phyloP scores from a whole-genome alignment of 2,113 vertebrate species.

The Macquaria ambigua region DNA sequence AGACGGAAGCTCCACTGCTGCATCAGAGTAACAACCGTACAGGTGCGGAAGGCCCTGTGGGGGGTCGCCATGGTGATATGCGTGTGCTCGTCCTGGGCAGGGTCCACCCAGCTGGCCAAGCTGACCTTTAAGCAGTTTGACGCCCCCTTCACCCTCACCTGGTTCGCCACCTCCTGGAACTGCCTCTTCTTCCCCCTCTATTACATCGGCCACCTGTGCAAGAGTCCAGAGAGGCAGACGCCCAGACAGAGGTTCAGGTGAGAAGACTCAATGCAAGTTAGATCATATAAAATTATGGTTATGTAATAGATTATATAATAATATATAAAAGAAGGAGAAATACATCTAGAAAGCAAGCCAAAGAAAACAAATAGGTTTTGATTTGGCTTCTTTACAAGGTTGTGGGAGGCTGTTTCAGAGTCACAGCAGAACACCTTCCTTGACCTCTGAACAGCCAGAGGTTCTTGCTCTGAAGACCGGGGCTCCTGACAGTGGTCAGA shows the following conservation, averaged over 20 bases:
- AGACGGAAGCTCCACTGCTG: slow-evolving; percentile 83
- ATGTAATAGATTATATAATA: too few species aligned
- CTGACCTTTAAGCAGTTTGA: slow-evolving; percentile 92
- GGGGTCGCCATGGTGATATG: slow-evolving; percentile 91
- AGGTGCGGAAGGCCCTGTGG: slow-evolving; percentile 90
- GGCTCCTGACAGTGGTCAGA: not conserved
- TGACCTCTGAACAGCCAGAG: not conserved
- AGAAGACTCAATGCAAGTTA: slow-evolving; percentile 42
- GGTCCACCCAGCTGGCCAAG: slow-evolving; percentile 94
- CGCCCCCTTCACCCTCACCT: slow-evolving; percentile 95
- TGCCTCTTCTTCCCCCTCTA: slow-evolving; percentile 96
- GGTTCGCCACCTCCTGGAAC: slow-evolving; percentile 98
- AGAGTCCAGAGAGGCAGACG: slow-evolving; percentile 92
- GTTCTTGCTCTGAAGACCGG: not conserved
- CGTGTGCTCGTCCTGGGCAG: slow-evolving; percentile 95
- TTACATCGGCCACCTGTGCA: slow-evolving; percentile 92
- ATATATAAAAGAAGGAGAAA: not conserved
- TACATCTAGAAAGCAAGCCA: not conserved
- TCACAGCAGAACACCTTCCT: too few species aligned
- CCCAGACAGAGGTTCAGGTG: slow-evolving; percentile 95
- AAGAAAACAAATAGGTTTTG: not conserved
- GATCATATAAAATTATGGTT: too few species aligned
- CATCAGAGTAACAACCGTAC: slow-evolving; percentile 85
- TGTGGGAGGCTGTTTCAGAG: too few species aligned
- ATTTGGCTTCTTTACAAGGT: too few species aligned